phyloP scores from a whole-genome alignment of 1,140 invertebrate genomes.

The Dreissena rostriformis region DNA sequence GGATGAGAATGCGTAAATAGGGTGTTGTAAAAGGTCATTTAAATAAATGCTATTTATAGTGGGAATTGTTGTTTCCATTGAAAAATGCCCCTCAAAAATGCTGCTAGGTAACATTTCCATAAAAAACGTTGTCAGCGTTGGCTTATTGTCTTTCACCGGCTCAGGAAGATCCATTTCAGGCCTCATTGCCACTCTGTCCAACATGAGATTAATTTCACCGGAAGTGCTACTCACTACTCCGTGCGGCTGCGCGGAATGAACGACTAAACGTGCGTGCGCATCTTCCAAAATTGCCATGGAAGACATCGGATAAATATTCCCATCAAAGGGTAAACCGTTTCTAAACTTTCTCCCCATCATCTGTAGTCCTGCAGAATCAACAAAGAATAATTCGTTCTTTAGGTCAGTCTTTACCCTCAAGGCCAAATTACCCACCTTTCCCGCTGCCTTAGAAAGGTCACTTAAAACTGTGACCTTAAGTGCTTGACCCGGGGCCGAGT shows the following conservation, averaged over 20 bases:
- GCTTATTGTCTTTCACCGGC: slow-evolving; percentile 92
- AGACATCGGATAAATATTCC: slow-evolving; percentile 94
- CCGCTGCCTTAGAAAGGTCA: slow-evolving; percentile 5
- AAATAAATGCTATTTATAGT: slow-evolving; percentile 39
- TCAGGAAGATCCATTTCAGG: slow-evolving; percentile 93
- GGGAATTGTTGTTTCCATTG: slow-evolving; percentile 16
- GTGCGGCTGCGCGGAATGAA: slow-evolving; percentile 92
- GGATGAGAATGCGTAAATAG: slow-evolving; percentile 40
- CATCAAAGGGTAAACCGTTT: slow-evolving; percentile 86
- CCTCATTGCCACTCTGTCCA: slow-evolving; percentile 92
- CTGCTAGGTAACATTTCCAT: slow-evolving; percentile 87
- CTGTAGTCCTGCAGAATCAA: slow-evolving; percentile 96
- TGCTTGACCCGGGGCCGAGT: slow-evolving; percentile 5
- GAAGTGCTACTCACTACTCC: slow-evolving; percentile 91
- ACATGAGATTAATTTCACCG: slow-evolving; percentile 92
- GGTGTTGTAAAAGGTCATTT: slow-evolving; percentile 48
- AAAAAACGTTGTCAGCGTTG: slow-evolving; percentile 90
- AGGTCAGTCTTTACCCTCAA: slow-evolving; percentile 92
- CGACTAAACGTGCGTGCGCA: slow-evolving; percentile 83
- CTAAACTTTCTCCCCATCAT: slow-evolving; percentile 85
- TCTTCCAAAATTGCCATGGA: slow-evolving; percentile 93
- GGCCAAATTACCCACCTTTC: slow-evolving; percentile 82
- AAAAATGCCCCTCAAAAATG: slow-evolving; percentile 4
- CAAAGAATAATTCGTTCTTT: slow-evolving; percentile 87
- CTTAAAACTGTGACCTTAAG: slow-evolving; percentile 24